These are phyloP conservation scores for Lichenostomus cassidix DNA, from an alignment of 2,113 vertebrate genomes.

Conservation along the genomic window DNA sequence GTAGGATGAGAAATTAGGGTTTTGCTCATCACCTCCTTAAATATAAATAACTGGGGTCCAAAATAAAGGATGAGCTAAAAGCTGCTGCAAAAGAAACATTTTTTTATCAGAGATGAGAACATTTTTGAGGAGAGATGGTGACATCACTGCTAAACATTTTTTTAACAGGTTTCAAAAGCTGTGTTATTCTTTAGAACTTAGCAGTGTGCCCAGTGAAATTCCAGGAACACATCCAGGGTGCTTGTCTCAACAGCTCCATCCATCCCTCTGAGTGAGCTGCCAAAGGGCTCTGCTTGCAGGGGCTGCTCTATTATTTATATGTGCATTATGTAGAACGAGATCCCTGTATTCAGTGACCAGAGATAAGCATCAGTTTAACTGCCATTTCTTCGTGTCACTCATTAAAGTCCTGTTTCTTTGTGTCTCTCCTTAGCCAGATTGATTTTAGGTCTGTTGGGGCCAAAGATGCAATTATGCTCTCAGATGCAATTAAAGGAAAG, in stretches of 20 bases:
- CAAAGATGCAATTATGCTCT: background rate
- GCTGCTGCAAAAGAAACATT: background rate
- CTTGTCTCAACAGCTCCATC: background rate
- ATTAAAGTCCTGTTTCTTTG: background rate
- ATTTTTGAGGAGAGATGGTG: background rate
- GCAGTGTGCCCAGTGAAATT: background rate
- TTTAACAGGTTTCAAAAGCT: background rate
- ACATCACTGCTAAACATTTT: background rate
- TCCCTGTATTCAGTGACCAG: background rate
- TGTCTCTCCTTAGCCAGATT: background rate
- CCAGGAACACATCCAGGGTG: background rate
- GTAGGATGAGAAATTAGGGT: background rate
- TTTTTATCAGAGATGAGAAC: background rate
- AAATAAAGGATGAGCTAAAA: background rate
- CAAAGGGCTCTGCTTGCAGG: background rate
- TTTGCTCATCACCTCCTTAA: background rate
- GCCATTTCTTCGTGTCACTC: background rate
- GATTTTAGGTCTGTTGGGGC: background rate
- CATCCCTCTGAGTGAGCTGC: fast-evolving
- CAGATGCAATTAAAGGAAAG: background rate
- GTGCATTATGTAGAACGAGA: background rate
- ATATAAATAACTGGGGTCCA: background rate
- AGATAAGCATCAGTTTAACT: background rate
- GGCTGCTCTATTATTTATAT: constrained; percentile 9
- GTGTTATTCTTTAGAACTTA: background rate